A percentile compares a stretch with the other conserved stretches of the same genome.
These are phyloP conservation scores for Anabacerthia variegaticeps DNA, from an alignment of 2,797 vertebrate genomes.

Conservation along the genomic window DNA sequence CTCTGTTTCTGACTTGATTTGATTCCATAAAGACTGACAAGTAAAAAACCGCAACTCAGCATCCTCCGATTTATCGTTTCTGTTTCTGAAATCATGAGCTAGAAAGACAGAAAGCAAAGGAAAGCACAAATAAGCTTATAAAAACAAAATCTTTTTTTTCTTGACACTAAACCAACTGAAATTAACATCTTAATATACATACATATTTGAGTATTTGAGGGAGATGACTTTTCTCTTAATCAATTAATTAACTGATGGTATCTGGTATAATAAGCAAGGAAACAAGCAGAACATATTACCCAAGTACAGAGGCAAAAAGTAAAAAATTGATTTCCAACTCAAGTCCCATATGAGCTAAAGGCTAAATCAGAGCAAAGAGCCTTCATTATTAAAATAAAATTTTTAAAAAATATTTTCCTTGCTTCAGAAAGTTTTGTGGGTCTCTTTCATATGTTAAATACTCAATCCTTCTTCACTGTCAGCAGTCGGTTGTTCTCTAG, in stretches of 20 bases:
- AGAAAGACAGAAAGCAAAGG: constrained; percentile 25
- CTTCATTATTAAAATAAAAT: not conserved
- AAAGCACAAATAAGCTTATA: not conserved
- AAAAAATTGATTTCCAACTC: not conserved
- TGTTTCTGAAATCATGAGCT: constrained; percentile 81
- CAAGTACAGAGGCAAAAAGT: not conserved
- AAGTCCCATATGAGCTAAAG: not conserved
- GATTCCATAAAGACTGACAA: constrained; percentile 86
- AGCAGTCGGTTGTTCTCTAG: not conserved
- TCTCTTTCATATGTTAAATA: not conserved
- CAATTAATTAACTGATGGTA: not conserved
- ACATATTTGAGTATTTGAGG: not conserved
- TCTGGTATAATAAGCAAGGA: not conserved
- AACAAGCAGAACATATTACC: not conserved
- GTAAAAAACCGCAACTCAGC: constrained; percentile 79
- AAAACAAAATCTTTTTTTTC: not conserved
- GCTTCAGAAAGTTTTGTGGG: not conserved
- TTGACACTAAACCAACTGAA: not conserved
- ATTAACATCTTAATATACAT: not conserved
- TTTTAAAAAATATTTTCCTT: not conserved
- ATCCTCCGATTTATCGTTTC: constrained; percentile 73
- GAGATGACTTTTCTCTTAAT: not conserved
- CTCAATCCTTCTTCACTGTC: not conserved
- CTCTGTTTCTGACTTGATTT: constrained; percentile 86
- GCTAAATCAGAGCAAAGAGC: not conserved